These are phyloP conservation scores for Gouania willdenowi DNA, from an alignment of 2,797 vertebrate genomes.

Conservation along the genomic window DNA sequence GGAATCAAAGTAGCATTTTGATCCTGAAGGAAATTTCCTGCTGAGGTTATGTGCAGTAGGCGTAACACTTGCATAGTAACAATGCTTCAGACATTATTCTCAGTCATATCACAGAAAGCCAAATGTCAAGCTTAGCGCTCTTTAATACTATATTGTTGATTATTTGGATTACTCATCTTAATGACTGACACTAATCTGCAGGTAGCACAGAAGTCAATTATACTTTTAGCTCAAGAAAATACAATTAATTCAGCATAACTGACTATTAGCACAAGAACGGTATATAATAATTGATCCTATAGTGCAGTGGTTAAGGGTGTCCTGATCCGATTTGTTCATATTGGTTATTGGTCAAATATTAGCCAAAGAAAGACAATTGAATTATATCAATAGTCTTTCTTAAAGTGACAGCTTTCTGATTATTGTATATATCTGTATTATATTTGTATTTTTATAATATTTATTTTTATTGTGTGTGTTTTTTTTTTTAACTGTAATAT, in stretches of 20 bases:
- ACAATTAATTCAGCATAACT: conserved; percentile 11
- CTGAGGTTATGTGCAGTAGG: conserved; percentile 21
- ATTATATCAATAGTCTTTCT: no score
- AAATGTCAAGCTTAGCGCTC: conserved; percentile 49
- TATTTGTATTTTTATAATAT: no score
- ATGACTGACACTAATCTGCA: conserved; percentile 78
- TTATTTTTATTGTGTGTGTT: no score
- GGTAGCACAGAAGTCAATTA: conserved; percentile 77
- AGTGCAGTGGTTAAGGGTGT: no score
- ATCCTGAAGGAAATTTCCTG: conserved; percentile 19
- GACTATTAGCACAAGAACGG: no score
- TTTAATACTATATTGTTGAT: conserved; percentile 70
- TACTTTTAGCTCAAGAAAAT: conserved; percentile 43
- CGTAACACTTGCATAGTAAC: conserved; percentile 20
- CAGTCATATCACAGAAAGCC: conserved; percentile 45
- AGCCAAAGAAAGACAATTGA: no score
- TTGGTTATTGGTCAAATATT: no score
- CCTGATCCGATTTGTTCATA: no score
- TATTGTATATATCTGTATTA: no score
- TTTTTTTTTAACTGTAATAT: no score
- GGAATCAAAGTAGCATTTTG: conserved; percentile 23
- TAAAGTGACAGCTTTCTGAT: no score
- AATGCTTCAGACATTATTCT: conserved; percentile 9
- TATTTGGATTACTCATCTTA: conserved; percentile 74
- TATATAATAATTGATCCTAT: no score